Evolutionary conservation across 2,888 invertebrate genomes (phyloP).

Genomic region (Pammene fasciana): DNA sequence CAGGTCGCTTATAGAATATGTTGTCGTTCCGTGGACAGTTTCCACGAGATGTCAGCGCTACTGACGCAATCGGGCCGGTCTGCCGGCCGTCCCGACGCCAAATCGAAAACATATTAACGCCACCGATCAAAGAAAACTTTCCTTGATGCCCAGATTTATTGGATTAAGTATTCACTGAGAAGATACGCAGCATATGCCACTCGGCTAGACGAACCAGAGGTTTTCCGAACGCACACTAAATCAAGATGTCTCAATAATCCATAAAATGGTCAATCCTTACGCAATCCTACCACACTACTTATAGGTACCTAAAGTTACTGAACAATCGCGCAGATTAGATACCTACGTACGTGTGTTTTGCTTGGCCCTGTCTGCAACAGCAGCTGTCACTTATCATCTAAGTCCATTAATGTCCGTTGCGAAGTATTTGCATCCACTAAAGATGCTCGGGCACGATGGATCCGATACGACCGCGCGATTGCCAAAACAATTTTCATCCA

Average conservation of each 20-base stretch:
- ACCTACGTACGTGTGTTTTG: constrained; percentile 31
- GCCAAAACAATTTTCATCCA: constrained; percentile 60
- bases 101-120: constrained; percentile 77
- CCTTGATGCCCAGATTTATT: constrained; percentile 62
- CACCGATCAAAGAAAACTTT: constrained; percentile 76
- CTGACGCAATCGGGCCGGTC: constrained; percentile 72
- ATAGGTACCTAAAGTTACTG: background rate
- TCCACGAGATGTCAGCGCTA: constrained; percentile 64
- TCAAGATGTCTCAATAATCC: constrained; percentile 19
- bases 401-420: constrained; percentile 45
- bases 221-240: constrained; percentile 41
- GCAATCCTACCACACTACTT: constrained; percentile 10
- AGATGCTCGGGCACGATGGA: constrained; percentile 51
- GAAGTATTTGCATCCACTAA: constrained; percentile 45
- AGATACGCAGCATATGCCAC: constrained; percentile 46
- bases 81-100: constrained; percentile 69
- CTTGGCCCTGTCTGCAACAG: constrained; percentile 44
- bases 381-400: constrained; percentile 43
- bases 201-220: constrained; percentile 49
- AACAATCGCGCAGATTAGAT: constrained; percentile 24
- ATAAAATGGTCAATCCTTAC: constrained; percentile 19
- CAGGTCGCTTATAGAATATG: constrained; percentile 66
- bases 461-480: constrained; percentile 54
- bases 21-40: constrained; percentile 62
- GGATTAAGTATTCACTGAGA: constrained; percentile 50